Evolutionary conservation across 2,113 vertebrate species (phyloP).

Genomic region (Dasyprocta punctata): DNA sequence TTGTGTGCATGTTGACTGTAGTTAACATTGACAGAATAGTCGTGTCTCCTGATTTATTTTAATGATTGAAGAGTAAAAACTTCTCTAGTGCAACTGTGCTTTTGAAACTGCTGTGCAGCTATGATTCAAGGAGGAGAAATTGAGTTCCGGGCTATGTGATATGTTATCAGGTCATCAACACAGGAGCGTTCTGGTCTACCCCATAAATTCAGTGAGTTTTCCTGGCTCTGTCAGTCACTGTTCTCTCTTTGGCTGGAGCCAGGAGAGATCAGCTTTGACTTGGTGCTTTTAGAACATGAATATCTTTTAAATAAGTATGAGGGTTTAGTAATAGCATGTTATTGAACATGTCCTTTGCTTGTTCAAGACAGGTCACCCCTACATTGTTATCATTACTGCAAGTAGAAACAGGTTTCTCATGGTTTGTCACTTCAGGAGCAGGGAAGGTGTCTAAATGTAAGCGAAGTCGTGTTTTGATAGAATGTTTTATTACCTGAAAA

Average conservation of each 20-base stretch:
- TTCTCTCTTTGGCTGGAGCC: neutral
- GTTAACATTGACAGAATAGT: constrained; percentile 72
- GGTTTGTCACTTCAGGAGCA: constrained; percentile 68
- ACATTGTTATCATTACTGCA: constrained; percentile 29
- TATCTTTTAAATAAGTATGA: constrained; percentile 65
- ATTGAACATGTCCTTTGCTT: constrained; percentile 70
- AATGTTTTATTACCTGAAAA: constrained; percentile 87
- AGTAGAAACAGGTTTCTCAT: constrained; percentile 55
- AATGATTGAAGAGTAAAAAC: constrained; percentile 80
- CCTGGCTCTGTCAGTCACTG: neutral
- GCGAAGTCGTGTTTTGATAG: constrained; percentile 86
- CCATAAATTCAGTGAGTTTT: constrained; percentile 68
- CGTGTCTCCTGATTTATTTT: constrained; percentile 82
- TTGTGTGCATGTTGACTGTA: constrained; percentile 38
- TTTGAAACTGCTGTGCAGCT: constrained; percentile 72
- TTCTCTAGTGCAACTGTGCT: constrained; percentile 77
- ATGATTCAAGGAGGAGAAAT: constrained; percentile 78
- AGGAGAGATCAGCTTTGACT: constrained; percentile 30
- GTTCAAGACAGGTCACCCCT: constrained; percentile 65
- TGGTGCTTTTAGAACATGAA: constrained; percentile 17
- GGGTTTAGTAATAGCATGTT: constrained; percentile 66
- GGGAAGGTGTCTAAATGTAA: constrained; percentile 68
- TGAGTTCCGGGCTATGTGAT: constrained; percentile 81
- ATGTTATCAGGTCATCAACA: constrained; percentile 80
- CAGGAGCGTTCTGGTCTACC: constrained; percentile 63